Conservation (phyloP, 1,140 invertebrate genomes). For the Macrobrachium nipponense region DNA sequence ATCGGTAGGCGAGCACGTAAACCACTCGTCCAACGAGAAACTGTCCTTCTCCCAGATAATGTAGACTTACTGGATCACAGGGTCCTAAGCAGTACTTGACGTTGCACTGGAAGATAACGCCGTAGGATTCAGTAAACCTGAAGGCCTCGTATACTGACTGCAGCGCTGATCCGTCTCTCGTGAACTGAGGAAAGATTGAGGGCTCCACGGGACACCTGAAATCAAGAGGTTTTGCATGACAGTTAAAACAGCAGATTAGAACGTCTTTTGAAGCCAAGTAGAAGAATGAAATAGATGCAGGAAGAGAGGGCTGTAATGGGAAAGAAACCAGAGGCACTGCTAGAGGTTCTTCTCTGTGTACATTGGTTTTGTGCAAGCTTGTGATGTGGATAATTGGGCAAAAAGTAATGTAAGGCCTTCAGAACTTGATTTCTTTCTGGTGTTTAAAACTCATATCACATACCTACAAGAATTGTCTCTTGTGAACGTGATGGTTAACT, state of each 20-base stretch:
- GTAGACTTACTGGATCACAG: slow-evolving; percentile 85
- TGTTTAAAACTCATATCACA: too few relatives aligned
- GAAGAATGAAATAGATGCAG: neutral
- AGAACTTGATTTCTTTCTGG: too few relatives aligned
- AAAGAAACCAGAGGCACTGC: too few relatives aligned
- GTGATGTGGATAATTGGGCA: too few relatives aligned
- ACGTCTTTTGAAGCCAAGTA: neutral
- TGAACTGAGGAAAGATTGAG: slow-evolving; percentile 91
- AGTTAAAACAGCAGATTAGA: neutral
- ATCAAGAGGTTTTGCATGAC: slow-evolving; percentile 42
- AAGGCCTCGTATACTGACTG: slow-evolving; percentile 95
- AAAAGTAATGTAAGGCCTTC: too few relatives aligned
- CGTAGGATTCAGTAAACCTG: slow-evolving; percentile 94
- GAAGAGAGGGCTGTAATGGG: too few relatives aligned
- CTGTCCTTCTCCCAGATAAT: neutral
- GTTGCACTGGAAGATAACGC: slow-evolving; percentile 97
- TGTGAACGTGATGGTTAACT: too few relatives aligned
- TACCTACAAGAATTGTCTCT: neutral
- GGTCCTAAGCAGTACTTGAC: slow-evolving; percentile 96
- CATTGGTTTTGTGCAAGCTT: too few relatives aligned
- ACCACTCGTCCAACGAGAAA: too few relatives aligned
- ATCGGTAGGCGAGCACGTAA: too few relatives aligned
- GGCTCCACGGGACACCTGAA: slow-evolving; percentile 90
- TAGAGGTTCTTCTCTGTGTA: too few relatives aligned
- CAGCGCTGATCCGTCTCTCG: slow-evolving; percentile 85